Evolutionary conservation across 2,797 vertebrate species (phyloP).

Genomic region (Xiphophorus birchmanni): DNA sequence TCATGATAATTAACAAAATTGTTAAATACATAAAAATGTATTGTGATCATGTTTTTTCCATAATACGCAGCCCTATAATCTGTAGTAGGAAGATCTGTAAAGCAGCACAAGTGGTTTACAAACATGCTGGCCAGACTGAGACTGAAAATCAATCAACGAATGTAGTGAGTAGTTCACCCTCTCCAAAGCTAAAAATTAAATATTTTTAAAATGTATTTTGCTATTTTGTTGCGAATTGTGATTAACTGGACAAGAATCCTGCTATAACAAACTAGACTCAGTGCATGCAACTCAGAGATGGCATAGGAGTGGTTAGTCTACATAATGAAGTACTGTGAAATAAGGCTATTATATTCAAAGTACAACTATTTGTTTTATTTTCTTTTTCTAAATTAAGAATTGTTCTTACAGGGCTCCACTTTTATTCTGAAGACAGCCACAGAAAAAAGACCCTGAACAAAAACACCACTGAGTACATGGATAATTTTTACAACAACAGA

Average conservation of each 20-base stretch:
- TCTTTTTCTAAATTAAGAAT: background rate
- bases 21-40: background rate
- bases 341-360: background rate
- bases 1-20: background rate
- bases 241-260: background rate
- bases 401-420: background rate
- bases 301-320: background rate
- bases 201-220: background rate
- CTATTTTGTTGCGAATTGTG: background rate
- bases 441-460: background rate
- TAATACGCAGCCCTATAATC: background rate
- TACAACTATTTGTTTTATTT: background rate
- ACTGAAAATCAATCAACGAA: background rate
- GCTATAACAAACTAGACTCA: background rate
- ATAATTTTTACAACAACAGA: background rate
- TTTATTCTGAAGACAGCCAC: background rate
- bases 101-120: background rate
- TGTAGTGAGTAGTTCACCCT: background rate
- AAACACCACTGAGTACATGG: background rate
- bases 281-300: background rate
- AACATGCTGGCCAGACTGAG: background rate
- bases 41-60: background rate
- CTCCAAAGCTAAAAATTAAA: background rate
- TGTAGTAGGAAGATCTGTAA: background rate
- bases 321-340: background rate